phyloP scores from a whole-genome alignment of 2,888 invertebrate genomes.

The Clostera curtula region DNA sequence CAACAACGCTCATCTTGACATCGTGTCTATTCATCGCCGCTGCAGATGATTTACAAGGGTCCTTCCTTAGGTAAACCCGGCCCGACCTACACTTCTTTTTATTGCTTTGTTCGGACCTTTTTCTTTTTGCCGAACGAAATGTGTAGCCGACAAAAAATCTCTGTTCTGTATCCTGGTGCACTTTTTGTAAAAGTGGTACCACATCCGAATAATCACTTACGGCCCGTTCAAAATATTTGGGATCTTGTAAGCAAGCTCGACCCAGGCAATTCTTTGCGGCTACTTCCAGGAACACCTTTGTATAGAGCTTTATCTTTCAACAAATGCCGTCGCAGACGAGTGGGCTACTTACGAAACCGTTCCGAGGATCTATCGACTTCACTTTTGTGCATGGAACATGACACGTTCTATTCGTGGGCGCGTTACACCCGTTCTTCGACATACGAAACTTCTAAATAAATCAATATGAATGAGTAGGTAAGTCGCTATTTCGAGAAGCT shows the following conservation, averaged over 20 bases:
- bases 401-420: conserved; percentile 27
- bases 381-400: conserved; percentile 17
- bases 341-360: conserved; percentile 27
- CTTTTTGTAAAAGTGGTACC: conserved; percentile 69
- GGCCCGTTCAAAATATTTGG: conserved; percentile 71
- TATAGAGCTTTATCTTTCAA: conserved; percentile 31
- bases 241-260: conserved; percentile 55
- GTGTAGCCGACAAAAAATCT: conserved; percentile 63
- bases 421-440: conserved; percentile 29
- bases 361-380: conserved; percentile 4
- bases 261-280: conserved; percentile 54
- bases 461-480: conserved; percentile 60
- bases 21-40: conserved; percentile 59
- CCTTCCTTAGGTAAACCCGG: conserved; percentile 72
- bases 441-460: conserved; percentile 46
- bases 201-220: conserved; percentile 74
- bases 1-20: conserved; percentile 62
- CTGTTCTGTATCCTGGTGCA: conserved; percentile 68
- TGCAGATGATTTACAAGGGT: conserved; percentile 73
- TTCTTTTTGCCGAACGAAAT: conserved; percentile 65
- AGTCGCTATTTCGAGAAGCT: conserved; percentile 67
- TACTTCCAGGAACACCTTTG: conserved; percentile 54
- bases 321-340: conserved; percentile 30
- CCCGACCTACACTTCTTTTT: conserved; percentile 69
- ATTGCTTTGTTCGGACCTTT: conserved; percentile 66